Evolutionary conservation across 2,888 invertebrate genomes (phyloP).

Genomic region (Brachyptera putata): DNA sequence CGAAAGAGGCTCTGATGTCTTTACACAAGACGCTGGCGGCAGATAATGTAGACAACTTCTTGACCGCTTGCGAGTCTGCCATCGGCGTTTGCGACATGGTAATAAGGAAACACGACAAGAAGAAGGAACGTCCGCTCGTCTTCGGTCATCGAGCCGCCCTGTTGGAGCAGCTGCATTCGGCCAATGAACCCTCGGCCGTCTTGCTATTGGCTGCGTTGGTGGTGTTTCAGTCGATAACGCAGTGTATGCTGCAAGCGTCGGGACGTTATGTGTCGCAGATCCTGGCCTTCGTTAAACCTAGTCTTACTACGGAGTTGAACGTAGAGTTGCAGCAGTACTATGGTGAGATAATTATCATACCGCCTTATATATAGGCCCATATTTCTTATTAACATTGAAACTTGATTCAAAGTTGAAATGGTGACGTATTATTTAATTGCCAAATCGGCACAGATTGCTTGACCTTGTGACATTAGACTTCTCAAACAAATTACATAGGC

Average conservation of each 20-base stretch:
- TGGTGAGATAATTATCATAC: slow-evolving; percentile 55
- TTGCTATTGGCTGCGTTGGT: slow-evolving; percentile 73
- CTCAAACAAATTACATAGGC: no score
- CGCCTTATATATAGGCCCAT: no score
- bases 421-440: no score
- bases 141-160: slow-evolving; percentile 77
- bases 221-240: slow-evolving; percentile 75
- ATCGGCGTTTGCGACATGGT: slow-evolving; percentile 58
- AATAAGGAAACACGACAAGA: slow-evolving; percentile 84
- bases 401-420: no score
- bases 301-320: slow-evolving; percentile 62
- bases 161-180: slow-evolving; percentile 68
- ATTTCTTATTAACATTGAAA: no score
- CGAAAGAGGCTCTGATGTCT: slow-evolving; percentile 59
- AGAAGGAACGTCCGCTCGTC: slow-evolving; percentile 70
- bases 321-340: slow-evolving; percentile 65
- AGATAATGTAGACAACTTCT: slow-evolving; percentile 70
- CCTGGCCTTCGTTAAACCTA: slow-evolving; percentile 65
- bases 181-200: slow-evolving; percentile 71
- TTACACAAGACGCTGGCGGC: slow-evolving; percentile 66
- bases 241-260: slow-evolving; percentile 84
- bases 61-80: slow-evolving; percentile 66
- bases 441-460: no score
- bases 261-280: slow-evolving; percentile 87
- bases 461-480: no score